phyloP scores from a whole-genome alignment of 2,797 vertebrate genomes.

The Alca torda region DNA sequence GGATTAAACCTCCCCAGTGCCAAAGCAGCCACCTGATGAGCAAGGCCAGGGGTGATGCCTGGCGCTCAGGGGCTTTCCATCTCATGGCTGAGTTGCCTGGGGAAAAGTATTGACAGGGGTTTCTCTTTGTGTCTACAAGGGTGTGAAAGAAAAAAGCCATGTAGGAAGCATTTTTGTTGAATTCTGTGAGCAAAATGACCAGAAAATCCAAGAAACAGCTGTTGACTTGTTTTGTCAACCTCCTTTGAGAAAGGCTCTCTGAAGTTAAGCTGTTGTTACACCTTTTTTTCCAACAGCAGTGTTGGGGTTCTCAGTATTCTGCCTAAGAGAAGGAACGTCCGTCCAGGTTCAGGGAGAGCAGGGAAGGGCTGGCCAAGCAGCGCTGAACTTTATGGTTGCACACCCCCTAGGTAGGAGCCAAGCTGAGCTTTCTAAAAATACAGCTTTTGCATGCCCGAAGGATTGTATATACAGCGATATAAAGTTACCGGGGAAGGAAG shows the following conservation, averaged over 20 bases:
- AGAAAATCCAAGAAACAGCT: background rate
- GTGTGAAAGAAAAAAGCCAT: background rate
- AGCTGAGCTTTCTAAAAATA: conserved; percentile 44
- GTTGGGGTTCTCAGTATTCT: background rate
- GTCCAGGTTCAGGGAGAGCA: background rate
- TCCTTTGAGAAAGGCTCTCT: background rate
- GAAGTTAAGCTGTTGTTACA: background rate
- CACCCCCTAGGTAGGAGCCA: background rate
- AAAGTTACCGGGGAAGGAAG: background rate
- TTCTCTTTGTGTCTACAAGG: background rate
- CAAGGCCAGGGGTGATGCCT: background rate
- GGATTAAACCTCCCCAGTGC: background rate
- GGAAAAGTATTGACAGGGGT: background rate
- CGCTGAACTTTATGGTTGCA: background rate
- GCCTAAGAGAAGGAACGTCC: background rate
- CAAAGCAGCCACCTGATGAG: background rate
- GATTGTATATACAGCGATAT: background rate
- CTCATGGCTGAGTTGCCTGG: background rate
- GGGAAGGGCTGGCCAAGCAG: background rate
- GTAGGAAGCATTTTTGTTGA: background rate
- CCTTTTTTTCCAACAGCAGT: background rate
- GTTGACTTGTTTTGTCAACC: background rate
- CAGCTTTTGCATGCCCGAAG: background rate
- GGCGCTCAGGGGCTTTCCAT: background rate
- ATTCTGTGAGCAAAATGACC: background rate